Percentiles rank a stretch among this genome's conserved stretches.
Evolutionary conservation across 2,113 vertebrate genomes (phyloP).

Genomic region (Burhinus bistriatus): DNA sequence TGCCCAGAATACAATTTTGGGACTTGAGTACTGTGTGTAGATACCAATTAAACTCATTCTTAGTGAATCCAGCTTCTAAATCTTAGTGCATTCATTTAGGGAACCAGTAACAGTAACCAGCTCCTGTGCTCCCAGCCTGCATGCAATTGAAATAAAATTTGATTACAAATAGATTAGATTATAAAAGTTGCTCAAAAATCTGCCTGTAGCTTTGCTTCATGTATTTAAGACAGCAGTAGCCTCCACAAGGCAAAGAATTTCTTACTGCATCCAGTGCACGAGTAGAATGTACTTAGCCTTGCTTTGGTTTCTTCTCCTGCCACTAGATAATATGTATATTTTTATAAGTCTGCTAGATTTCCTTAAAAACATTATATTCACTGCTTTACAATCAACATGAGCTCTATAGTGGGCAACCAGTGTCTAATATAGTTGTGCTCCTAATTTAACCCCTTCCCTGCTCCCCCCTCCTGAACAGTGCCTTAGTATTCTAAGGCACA

Average conservation of each 20-base stretch:
- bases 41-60: conserved; percentile 25
- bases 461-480: neutral
- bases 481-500: neutral
- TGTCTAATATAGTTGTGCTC: neutral
- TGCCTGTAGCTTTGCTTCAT: neutral
- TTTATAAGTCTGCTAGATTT: neutral
- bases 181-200: conserved; percentile 4
- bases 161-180: conserved; percentile 37
- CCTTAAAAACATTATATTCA: neutral
- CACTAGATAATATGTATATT: neutral
- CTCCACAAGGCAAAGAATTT: neutral
- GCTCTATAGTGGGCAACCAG: neutral
- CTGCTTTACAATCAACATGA: neutral
- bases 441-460: neutral
- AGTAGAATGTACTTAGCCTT: neutral
- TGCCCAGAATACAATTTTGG: conserved; percentile 39
- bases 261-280: neutral
- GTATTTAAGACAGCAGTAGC: neutral
- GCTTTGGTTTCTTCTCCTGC: neutral
- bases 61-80: conserved; percentile 12
- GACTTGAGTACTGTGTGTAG: conserved; percentile 11
- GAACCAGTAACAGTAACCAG: conserved; percentile 4
- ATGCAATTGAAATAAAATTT: neutral
- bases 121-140: neutral
- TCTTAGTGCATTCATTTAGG: conserved; percentile 16